A percentile compares a stretch with the other conserved stretches of the same genome.
Conservation (phyloP, 2,888 invertebrate species). For the Syritta pipiens region DNA sequence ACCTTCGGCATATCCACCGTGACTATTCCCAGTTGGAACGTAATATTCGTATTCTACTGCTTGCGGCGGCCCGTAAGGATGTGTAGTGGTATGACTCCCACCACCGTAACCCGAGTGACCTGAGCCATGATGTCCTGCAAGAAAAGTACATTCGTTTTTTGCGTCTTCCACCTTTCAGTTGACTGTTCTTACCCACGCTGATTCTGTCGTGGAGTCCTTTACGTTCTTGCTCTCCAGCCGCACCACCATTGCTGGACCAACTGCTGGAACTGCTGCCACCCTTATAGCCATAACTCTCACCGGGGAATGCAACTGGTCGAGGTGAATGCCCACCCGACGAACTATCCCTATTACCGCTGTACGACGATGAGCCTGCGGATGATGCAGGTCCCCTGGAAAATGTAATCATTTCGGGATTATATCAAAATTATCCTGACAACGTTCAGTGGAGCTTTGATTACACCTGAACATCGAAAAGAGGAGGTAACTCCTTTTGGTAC, state of each 20-base stretch:
- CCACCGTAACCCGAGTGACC: constrained; percentile 76
- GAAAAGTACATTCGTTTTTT: constrained; percentile 15
- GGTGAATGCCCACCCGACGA: constrained; percentile 36
- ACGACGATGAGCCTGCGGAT: constrained; percentile 33
- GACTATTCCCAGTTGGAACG: constrained; percentile 52
- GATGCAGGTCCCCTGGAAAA: constrained; percentile 58
- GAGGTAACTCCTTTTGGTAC: background rate
- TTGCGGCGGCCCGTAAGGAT: constrained; percentile 70
- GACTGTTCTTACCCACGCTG: constrained; percentile 54
- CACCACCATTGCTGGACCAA: constrained; percentile 21
- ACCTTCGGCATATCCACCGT: constrained; percentile 70
- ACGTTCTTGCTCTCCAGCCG: constrained; percentile 37
- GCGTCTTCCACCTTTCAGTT: constrained; percentile 6
- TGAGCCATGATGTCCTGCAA: constrained; percentile 46
- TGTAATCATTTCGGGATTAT: constrained; percentile 64
- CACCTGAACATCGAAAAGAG: constrained; percentile 2
- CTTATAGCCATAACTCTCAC: constrained; percentile 48
- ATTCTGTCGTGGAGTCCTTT: constrained; percentile 51
- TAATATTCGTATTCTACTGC: constrained; percentile 69
- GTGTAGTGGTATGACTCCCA: constrained; percentile 68
- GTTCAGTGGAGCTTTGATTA: constrained; percentile 47
- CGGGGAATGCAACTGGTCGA: constrained; percentile 65
- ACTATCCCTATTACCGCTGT: constrained; percentile 22
- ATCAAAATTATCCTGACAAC: constrained; percentile 55
- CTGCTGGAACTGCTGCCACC: constrained; percentile 28